A percentile compares a stretch with the other conserved stretches of the same genome.
These are phyloP conservation scores for Drosophila nigromelanica DNA, from an alignment of 1,140 invertebrate species.

Conservation along the genomic window DNA sequence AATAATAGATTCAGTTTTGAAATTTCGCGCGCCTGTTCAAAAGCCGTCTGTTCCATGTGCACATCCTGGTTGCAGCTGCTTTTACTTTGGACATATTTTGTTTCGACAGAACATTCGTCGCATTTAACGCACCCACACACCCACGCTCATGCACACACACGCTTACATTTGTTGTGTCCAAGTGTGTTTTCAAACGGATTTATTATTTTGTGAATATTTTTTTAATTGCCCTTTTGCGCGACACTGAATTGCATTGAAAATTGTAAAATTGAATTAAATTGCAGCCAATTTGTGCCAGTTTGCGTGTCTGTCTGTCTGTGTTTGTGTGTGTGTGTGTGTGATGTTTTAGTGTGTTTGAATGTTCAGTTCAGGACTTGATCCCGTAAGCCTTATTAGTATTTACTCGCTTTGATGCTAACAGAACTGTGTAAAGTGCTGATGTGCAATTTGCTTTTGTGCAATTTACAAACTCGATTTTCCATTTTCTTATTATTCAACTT, in stretches of 20 bases:
- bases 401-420: conserved; percentile 31
- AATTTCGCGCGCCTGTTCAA: conserved; percentile 4
- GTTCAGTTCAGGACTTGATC: conserved; percentile 26
- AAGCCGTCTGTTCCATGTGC: not conserved
- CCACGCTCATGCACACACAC: not conserved
- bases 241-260: conserved; percentile 42
- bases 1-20: conserved; percentile 22
- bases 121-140: conserved; percentile 28
- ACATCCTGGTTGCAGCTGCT: conserved; percentile 25
- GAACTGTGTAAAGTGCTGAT: conserved; percentile 21
- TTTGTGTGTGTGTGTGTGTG: not conserved
- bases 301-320: not conserved
- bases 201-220: conserved; percentile 73
- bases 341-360: not conserved
- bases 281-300: conserved; percentile 51
- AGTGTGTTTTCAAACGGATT: conserved; percentile 59
- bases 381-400: conserved; percentile 49
- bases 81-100: conserved; percentile 35
- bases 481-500: conserved; percentile 8
- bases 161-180: conserved; percentile 21
- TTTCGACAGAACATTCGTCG: conserved; percentile 45
- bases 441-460: conserved; percentile 21
- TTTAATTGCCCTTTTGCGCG: conserved; percentile 54
- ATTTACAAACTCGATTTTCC: conserved; percentile 18
- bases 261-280: conserved; percentile 77